Evolutionary conservation across 2,888 invertebrate species (phyloP), one percentile per base, ranked within the genome.

Genomic region (Chrysolina haemoptera): DNA sequence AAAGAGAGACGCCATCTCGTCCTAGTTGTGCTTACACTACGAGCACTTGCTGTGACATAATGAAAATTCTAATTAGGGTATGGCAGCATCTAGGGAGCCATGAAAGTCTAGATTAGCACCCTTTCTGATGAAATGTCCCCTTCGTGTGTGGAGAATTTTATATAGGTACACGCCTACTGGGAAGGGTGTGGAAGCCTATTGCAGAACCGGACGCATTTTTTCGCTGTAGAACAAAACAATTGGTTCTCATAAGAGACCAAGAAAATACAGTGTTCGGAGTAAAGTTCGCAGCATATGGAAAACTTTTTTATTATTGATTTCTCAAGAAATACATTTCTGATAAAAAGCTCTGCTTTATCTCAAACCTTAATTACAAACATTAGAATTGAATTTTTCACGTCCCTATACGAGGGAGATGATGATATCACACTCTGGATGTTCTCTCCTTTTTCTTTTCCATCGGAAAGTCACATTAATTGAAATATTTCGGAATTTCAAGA

Each of bases 1-100:
- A 55, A 65, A 65, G 64, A 35, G 18, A 41, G 62, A 63, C 50
- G 50, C 48, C 62, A 70, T 62, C 50, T 59, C 59, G 59, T 59
- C 59, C 22, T 59, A 27, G 59, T 35, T 59, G 59, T 59, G 59
- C 27, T 59, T 59, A 35, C 27, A 59, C 22, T 14, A 35, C 55
- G 69, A 43, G 64, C 74, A 68, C 71, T 74, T 68, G 68, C 59
- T 68, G 68, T 64, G 73, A 76, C 74, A 76, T 77, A 79, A 79
- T 79, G 79, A 79, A 79, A 80, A 80, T 79, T 78, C 76, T 81
- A 81, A 81, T 81, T 81, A 79, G 74, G 72, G 69, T 70, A 68
- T 68, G 73, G 74, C 50, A 59, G 59, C 50, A 46, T 27, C 67
- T 27, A 59, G 77, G 77, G 69, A 63, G 67, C 55, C 65, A 72